A percentile compares a stretch with the other conserved stretches of the same genome.
phyloP scores from a whole-genome alignment of 2,888 invertebrate genomes.

The Clunio marinus region DNA sequence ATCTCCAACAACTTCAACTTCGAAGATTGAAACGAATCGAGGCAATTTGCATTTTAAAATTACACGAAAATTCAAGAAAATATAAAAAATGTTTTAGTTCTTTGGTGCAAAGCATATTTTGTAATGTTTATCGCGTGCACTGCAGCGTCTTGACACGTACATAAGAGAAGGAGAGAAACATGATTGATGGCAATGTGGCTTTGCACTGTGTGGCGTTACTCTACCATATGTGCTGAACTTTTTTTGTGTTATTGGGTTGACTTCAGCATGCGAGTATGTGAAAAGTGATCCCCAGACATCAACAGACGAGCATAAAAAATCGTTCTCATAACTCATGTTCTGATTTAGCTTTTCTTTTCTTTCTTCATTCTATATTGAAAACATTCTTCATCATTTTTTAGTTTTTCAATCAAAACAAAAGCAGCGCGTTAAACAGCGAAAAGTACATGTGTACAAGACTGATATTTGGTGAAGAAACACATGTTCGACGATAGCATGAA shows the following conservation, averaged over 20 bases:
- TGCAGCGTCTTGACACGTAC: constrained; percentile 24
- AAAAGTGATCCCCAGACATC: constrained; percentile 14
- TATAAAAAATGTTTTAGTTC: background rate
- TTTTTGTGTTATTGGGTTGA: constrained; percentile 37
- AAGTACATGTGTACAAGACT: constrained; percentile 34
- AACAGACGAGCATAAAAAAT: constrained; percentile 12
- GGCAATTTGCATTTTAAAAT: background rate
- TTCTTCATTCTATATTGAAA: background rate
- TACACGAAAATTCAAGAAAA: background rate
- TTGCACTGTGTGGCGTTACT: background rate
- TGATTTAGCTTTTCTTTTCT: constrained; percentile 15
- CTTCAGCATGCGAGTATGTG: constrained; percentile 5
- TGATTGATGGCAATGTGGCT: constrained; percentile 37
- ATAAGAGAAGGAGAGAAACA: background rate
- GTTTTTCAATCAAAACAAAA: constrained; percentile 15
- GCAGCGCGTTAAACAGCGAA: constrained; percentile 3
- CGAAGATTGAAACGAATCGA: no score
- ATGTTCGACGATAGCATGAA: constrained; percentile 23
- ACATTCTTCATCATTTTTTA: background rate
- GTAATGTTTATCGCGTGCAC: constrained; percentile 30
- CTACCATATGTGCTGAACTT: background rate
- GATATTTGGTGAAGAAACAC: constrained; percentile 30
- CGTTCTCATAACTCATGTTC: constrained; percentile 27
- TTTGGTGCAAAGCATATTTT: no score
- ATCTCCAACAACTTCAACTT: no score